Evolutionary conservation across 2,797 vertebrate species (phyloP), one percentile per base, ranked within the genome.

Genomic region (Pteropus rufus): DNA sequence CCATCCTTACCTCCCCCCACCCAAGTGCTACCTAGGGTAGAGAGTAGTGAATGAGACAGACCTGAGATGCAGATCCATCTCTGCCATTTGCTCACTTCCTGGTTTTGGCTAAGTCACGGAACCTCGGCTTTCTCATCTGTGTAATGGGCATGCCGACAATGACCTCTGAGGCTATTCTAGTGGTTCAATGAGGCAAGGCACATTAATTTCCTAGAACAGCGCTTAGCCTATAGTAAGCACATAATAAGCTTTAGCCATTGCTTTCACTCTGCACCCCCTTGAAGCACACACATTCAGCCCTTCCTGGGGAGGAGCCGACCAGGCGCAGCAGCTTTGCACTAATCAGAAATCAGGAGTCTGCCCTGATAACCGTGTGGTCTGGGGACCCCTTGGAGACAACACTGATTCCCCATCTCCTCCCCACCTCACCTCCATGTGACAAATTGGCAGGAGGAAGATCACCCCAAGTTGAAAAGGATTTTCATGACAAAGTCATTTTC

Each of bases 401-500:
- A 0, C 9, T 18, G 9, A 19, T 41, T 31, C 44, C 18, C 49
- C n/a, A 54, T 2, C 44, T 81, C 14, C 34, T 60, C 46, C 26
- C 26, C 19, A 8, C 11, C 10, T 34, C 49, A 60, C 14, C 34
- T 49, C 10, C n/a, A 56, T 4, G 5, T 64, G 0, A 0, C 81
- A 80, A 41, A 65, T 39, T 15, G 67, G 31, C 29, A 84, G 46
- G 73, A 39, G 44, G 70, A 83, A n/a, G 34, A 67, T 41, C 36
- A 31, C 56, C 3, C 26, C 29, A 79, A 39, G 49, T 49, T 73
- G 67, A 81, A 77, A 81, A 77, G 77, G 72, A 64, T 82, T 93
- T 94, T 91, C 54, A 65, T n/a, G 72, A 96, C 89, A 92, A 91
- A 94, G 79, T 95, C 91, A 77, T 95, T 54, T 70, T 69, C 64